Base-by-base conservation (phyloP, 2,888 invertebrate species). In the Drosophila colorata region DNA sequence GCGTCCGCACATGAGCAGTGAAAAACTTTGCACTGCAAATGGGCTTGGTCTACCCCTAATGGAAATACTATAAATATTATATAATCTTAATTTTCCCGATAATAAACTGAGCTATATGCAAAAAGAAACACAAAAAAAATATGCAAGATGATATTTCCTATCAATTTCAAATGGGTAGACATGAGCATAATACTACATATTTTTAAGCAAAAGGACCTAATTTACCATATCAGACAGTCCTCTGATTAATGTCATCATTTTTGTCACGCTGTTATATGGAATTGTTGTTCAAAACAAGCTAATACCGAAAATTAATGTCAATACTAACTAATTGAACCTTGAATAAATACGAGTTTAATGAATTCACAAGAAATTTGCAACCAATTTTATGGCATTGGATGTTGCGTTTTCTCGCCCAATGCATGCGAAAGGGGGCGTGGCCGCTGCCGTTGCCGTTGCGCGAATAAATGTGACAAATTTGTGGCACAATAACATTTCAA, bases 201-300 rank as follows among this genome's bases (percentile, higher is more conserved):
- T 20, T 20, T 28, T 28, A 7, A 1, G 7, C 25, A 28, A 2
- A 28, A 28, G 8, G 25, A 28, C n/a, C n/a, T n/a, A n/a, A n/a
- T n/a, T n/a, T n/a, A n/a, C n/a, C n/a, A n/a, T n/a, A n/a, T n/a
- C n/a, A 28, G 28, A 1, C 28, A 9, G 3, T 31, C 9, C 0
- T 8, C 16, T 49, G 56, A 78, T 63, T 61, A 74, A 60, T 51
- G 43, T 25, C 37, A 9, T 37, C 35, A 35, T 59, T 47, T 16
- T 14, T 44, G 44, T 35, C 16, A n/a, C 49, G 13, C 3, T 40
- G 37, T 31, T 56, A 9, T 7, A 51, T 16, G 28, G 13, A 38
- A 35, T 9, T 18, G 25, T 41, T 41, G 35, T 43, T 13, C n/a
- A 9, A 46, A 51, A n/a, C 11, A 13, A 37, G 25, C 28, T 7